A percentile compares a stretch with the other conserved stretches of the same genome.
These are phyloP conservation scores for Cephonodes hylas DNA, from an alignment of 2,888 invertebrate genomes.

Conservation along the genomic window DNA sequence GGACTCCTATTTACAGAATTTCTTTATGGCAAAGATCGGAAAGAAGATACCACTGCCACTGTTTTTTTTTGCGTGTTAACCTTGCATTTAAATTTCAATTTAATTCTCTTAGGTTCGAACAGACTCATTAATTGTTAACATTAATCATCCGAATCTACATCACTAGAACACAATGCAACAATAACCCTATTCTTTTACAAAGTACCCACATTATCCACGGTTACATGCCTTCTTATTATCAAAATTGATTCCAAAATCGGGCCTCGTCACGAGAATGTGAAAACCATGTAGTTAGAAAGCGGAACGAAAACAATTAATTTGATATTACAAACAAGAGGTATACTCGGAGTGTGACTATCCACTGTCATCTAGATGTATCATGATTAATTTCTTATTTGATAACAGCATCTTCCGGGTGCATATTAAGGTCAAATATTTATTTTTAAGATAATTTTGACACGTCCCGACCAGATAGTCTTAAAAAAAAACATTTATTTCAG, in stretches of 20 bases:
- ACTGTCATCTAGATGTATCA: conserved; percentile 24
- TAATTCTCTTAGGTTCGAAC: too few species aligned
- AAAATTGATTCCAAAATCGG: conserved; percentile 13
- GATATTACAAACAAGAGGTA: conserved; percentile 41
- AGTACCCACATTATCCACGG: not conserved
- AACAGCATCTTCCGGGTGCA: not conserved
- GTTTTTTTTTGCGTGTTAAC: too few species aligned
- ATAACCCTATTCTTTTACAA: not conserved
- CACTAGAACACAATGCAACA: not conserved
- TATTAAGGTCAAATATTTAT: too few species aligned
- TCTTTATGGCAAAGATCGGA: too few species aligned
- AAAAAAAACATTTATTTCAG: too few species aligned
- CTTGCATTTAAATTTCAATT: too few species aligned
- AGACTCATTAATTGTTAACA: too few species aligned
- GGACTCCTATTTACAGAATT: too few species aligned
- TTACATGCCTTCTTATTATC: conserved; percentile 13
- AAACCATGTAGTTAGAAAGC: conserved; percentile 51
- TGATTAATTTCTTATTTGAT: conserved; percentile 31
- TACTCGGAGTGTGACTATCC: conserved; percentile 40
- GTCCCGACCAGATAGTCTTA: too few species aligned
- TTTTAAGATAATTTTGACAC: too few species aligned
- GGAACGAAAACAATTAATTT: conserved; percentile 54
- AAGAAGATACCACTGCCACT: too few species aligned
- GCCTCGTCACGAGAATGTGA: conserved; percentile 21
- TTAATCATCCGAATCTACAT: not conserved